Percentiles rank a stretch among this genome's conserved stretches.
Conservation (phyloP, 2,113 vertebrate genomes). For the Notothenia coriiceps region DNA sequence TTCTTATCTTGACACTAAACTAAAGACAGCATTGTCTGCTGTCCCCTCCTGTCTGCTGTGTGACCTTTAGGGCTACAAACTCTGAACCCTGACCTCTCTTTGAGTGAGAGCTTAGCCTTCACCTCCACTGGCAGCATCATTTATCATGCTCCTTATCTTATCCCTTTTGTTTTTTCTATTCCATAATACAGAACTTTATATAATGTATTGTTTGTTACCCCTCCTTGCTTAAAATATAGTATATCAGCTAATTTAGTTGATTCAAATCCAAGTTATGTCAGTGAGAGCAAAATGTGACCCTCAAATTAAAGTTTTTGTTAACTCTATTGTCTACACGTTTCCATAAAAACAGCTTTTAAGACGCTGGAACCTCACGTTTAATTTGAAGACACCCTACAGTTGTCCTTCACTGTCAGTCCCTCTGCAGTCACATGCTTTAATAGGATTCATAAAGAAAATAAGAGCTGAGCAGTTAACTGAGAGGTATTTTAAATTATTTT, state of each 20-base stretch:
- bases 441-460: conserved; percentile 1
- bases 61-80: conserved; percentile 14
- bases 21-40: conserved; percentile 23
- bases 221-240: background rate
- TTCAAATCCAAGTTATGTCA: background rate
- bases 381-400: background rate
- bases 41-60: conserved; percentile 18
- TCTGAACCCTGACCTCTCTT: conserved; percentile 42
- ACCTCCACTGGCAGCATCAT: conserved; percentile 14
- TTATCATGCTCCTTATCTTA: background rate
- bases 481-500: background rate
- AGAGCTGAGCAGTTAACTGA: background rate
- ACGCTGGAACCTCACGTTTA: background rate
- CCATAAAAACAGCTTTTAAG: background rate
- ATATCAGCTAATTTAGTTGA: background rate
- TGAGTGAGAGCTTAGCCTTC: conserved; percentile 33
- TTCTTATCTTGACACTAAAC: conserved; percentile 11
- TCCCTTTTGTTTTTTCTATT: background rate
- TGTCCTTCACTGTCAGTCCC: background rate
- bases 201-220: background rate
- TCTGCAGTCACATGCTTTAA: background rate
- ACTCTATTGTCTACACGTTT: background rate
- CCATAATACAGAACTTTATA: background rate
- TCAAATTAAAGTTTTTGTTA: background rate
- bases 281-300: background rate